phyloP scores from a whole-genome alignment of 2,888 invertebrate species.

The Timema podura region DNA sequence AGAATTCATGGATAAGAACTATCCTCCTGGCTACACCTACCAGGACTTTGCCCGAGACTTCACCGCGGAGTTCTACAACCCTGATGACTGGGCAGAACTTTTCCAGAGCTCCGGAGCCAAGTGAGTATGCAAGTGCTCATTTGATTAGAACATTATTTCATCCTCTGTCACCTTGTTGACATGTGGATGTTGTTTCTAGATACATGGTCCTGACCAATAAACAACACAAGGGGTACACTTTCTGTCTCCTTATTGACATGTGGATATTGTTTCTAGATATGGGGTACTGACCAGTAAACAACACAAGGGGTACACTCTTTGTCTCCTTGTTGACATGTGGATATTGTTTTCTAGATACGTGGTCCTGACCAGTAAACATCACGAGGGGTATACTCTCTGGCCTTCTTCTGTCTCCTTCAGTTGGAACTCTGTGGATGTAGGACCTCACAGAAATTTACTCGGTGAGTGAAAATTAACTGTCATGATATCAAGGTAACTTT shows the following conservation, averaged over 20 bases:
- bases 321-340: conserved; percentile 80
- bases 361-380: conserved; percentile 83
- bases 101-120: conserved; percentile 83
- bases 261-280: conserved; percentile 51
- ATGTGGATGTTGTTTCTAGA: too few relatives aligned
- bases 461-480: conserved; percentile 47
- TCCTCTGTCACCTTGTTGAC: too few relatives aligned
- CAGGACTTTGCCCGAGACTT: conserved; percentile 88
- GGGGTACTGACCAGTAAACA: conserved; percentile 83
- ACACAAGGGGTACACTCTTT: conserved; percentile 81
- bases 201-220: too few relatives aligned
- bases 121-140: too few relatives aligned
- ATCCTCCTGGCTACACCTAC: conserved; percentile 80
- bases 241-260: too few relatives aligned
- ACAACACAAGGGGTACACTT: too few relatives aligned
- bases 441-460: conserved; percentile 72
- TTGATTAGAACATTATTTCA: too few relatives aligned
- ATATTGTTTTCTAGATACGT: conserved; percentile 56
- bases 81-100: conserved; percentile 77
- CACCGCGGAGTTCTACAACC: conserved; percentile 84
- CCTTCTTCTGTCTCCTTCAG: conserved; percentile 77
- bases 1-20: conserved; percentile 76
- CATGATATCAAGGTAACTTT: too few relatives aligned
- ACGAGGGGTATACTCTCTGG: conserved; percentile 82
- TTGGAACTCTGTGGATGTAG: conserved; percentile 79